Percentiles rank a stretch among this genome's conserved stretches.
phyloP scores from a whole-genome alignment of 2,113 vertebrate species.

The Chloebia gouldiae region DNA sequence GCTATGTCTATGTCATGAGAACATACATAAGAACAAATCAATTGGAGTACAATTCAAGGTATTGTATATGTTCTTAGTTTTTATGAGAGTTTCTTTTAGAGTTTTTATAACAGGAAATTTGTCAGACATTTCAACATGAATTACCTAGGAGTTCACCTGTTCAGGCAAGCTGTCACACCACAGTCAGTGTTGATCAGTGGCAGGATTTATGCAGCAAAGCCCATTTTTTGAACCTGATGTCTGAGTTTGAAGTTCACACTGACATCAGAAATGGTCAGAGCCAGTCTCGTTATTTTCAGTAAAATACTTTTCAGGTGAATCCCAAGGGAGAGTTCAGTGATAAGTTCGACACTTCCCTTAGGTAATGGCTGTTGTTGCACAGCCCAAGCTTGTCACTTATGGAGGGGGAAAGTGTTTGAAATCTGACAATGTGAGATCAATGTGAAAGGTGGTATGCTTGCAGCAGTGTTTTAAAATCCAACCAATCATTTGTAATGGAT shows the following conservation, averaged over 20 bases:
- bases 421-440: background rate
- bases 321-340: background rate
- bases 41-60: background rate
- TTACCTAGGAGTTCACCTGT: background rate
- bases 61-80: background rate
- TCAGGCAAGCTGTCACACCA: background rate
- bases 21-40: background rate
- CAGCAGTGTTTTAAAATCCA: background rate
- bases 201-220: background rate
- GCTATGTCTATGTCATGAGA: background rate
- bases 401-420: background rate
- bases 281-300: background rate
- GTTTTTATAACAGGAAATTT: background rate
- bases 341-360: background rate
- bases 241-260: background rate
- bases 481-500: background rate
- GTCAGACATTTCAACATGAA: background rate
- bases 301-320: background rate
- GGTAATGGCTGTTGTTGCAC: background rate
- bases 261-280: background rate
- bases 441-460: background rate
- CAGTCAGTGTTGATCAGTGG: background rate
- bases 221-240: background rate
- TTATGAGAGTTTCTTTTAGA: background rate
- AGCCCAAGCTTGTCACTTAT: background rate